These are phyloP conservation scores for Himalopsyche phryganea DNA, from an alignment of 1,140 invertebrate species.

Conservation along the genomic window DNA sequence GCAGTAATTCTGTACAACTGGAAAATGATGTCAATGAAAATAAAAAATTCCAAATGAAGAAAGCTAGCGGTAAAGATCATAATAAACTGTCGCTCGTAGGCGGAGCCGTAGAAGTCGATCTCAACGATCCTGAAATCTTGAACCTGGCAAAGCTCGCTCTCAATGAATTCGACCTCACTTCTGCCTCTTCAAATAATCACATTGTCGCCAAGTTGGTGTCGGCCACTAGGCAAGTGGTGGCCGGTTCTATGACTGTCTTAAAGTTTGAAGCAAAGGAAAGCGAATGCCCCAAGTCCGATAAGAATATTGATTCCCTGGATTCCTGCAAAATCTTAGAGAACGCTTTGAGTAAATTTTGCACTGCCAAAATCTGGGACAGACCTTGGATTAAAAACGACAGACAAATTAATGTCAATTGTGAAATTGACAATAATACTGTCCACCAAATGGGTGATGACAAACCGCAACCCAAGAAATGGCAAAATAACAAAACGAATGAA, in stretches of 20 bases:
- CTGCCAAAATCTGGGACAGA: constrained; percentile 57
- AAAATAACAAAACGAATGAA: too few relatives aligned
- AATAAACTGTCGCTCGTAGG: too few relatives aligned
- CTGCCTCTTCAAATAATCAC: constrained; percentile 32
- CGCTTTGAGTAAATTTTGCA: constrained; percentile 48
- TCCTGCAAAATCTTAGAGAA: constrained; percentile 37
- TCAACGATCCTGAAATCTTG: constrained; percentile 34
- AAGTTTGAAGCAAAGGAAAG: constrained; percentile 46
- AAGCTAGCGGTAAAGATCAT: too few relatives aligned
- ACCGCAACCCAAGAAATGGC: constrained; percentile 16
- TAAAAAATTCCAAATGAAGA: too few relatives aligned
- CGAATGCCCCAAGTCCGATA: constrained; percentile 44
- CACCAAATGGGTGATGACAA: background rate
- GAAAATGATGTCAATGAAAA: too few relatives aligned
- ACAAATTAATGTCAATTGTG: constrained; percentile 51
- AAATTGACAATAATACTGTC: constrained; percentile 39
- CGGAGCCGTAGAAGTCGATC: too few relatives aligned
- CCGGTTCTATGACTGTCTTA: constrained; percentile 34
- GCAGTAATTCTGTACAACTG: too few relatives aligned
- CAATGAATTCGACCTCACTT: constrained; percentile 33
- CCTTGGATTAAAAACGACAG: constrained; percentile 57
- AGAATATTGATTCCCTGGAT: constrained; percentile 39
- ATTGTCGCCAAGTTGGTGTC: constrained; percentile 38
- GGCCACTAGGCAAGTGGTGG: constrained; percentile 36
- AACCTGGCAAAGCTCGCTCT: constrained; percentile 39